Conservation (phyloP, 2,113 vertebrate species). For the Grus americana region DNA sequence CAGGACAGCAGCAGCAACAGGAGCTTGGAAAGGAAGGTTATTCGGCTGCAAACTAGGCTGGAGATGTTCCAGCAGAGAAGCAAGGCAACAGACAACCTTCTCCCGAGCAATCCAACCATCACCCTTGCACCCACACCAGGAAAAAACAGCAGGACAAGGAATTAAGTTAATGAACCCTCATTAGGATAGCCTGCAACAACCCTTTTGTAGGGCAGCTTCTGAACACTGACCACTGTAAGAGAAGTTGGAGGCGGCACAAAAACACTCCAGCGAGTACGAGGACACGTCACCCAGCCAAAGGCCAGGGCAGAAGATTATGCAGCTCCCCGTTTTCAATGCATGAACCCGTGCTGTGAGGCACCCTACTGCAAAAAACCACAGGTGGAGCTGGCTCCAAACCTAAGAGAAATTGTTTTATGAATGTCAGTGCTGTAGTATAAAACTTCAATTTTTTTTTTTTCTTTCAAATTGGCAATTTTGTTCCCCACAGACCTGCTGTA, state of each 20-base stretch:
- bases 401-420: not conserved
- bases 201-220: not conserved
- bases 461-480: not conserved
- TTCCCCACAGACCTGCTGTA: not conserved
- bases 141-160: not conserved
- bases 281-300: not conserved
- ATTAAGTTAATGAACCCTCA: not conserved
- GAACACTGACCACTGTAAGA: not conserved
- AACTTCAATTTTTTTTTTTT: not conserved
- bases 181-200: not conserved
- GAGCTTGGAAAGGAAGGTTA: not conserved
- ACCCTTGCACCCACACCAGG: not conserved
- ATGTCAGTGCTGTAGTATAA: not conserved
- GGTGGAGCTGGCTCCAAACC: not conserved
- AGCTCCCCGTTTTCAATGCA: not conserved
- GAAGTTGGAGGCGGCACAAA: not conserved
- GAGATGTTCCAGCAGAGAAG: not conserved
- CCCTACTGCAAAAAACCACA: not conserved
- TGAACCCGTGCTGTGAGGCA: not conserved
- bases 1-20: not conserved
- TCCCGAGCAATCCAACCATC: not conserved
- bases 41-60: not conserved
- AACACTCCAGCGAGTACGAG: not conserved
- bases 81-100: not conserved
- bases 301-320: rapidly evolving